Percentiles rank a stretch among this genome's conserved stretches.
These are phyloP conservation scores for Isurus oxyrinchus DNA, from an alignment of 2,113 vertebrate species.

Conservation along the genomic window DNA sequence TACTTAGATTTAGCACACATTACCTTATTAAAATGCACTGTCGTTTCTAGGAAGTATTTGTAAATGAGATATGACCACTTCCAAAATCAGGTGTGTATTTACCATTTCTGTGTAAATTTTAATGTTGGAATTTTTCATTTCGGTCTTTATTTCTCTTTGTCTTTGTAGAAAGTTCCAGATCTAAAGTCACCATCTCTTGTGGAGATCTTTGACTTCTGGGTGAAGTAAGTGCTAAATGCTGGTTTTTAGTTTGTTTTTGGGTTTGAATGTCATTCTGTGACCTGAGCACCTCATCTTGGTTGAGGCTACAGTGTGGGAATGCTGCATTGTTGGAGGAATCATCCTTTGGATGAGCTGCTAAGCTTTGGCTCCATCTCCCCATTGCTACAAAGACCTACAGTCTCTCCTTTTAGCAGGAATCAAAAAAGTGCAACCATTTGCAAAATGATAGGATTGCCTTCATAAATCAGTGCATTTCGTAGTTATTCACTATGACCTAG, in stretches of 20 bases:
- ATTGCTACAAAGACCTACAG: not conserved
- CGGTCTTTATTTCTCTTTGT: not conserved
- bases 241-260: not conserved
- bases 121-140: not conserved
- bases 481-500: not conserved
- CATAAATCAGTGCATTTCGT: not conserved
- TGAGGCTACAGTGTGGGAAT: not conserved
- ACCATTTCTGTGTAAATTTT: not conserved
- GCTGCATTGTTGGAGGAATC: not conserved
- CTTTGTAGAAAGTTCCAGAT: constrained; percentile 32
- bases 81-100: not conserved
- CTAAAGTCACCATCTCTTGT: constrained; percentile 25
- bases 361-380: not conserved
- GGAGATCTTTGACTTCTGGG: constrained; percentile 33
- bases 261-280: no score
- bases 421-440: not conserved
- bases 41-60: not conserved
- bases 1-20: not conserved
- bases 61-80: not conserved
- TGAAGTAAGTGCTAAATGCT: not conserved
- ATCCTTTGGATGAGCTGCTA: not conserved
- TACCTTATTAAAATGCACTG: not conserved
- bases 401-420: not conserved
- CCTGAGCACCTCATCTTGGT: not conserved
- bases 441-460: not conserved